Base-by-base conservation (phyloP, 53 echinoderm and acorn worm genomes). In the Apostichopus leukothele region DNA sequence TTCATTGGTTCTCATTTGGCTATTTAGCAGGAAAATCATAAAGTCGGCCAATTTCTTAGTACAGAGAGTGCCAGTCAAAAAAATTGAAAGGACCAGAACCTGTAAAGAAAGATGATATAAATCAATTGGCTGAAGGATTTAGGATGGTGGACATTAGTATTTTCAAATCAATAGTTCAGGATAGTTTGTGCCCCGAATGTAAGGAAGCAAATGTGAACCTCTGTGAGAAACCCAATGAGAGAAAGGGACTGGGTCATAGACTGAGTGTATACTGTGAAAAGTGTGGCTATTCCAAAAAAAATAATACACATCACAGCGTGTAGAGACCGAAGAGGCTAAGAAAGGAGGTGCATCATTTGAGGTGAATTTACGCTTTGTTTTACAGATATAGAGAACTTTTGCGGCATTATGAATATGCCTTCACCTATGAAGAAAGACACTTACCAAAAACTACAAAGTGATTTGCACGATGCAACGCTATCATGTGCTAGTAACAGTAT, bases 311-410 rank as follows among this genome's bases (percentile, higher is more conserved):
- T 9, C 55, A 9, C 55, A 55, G 9, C 55, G 25, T 25, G 6
- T 55, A 55, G 9, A 55, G 3, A 20, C 84, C 7, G 23, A 21
- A 22, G 66, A 59, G 8, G 18, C 84, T 22, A 63, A 61, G 60
- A 60, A 84, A 60, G 84, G 76, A 8, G 55, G 88, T 20, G 55
- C 25, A 4, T 52, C 88, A 53, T 88, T 75, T 76, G 88, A 88
- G 23, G 77, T 88, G 5, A 88, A 88, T 13, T 19, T n/a, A 12
- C 88, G 88, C 0, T 76, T 88, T 75, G 54, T 9, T 73, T 22
- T 76, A 57, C 76, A 14, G 75, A 75, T 76, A 53, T 88, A 12
- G 22, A 18, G 12, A 12, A 84, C 26, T 88, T 76, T 9, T 88
- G 88, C 55, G 88, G 88, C 12, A 18, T 53, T 1, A 51, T 76